Percentiles rank a stretch among this genome's conserved stretches.
phyloP scores from a whole-genome alignment of 1,140 invertebrate genomes.

The Psix sp. region DNA sequence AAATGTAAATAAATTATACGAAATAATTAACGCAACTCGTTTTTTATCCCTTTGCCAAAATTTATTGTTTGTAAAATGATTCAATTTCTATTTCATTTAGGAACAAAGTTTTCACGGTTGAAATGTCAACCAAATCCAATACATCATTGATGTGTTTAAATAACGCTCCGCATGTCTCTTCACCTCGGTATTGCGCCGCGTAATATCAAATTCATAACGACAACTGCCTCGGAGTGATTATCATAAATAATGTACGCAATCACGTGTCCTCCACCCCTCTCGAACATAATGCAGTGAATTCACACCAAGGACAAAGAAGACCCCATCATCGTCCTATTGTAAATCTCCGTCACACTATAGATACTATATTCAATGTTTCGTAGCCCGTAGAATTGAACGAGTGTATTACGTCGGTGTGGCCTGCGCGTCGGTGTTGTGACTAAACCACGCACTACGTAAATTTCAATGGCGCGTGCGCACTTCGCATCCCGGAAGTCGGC shows the following conservation, averaged over 20 bases:
- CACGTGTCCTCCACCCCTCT: conserved; percentile 54
- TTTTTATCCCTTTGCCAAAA: too few species aligned
- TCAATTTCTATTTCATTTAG: too few species aligned
- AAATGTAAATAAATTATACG: too few species aligned
- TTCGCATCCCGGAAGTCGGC: conserved; percentile 63
- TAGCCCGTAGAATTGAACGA: conserved; percentile 39
- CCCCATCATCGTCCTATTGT: conserved; percentile 59
- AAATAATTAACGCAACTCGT: too few species aligned
- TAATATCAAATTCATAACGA: conserved; percentile 61
- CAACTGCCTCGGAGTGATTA: conserved; percentile 51
- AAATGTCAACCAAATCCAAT: too few species aligned
- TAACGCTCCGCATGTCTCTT: conserved; percentile 8
- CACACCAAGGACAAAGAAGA: conserved; percentile 69
- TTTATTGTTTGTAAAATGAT: too few species aligned
- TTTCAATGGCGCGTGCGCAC: conserved; percentile 45
- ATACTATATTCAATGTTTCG: conserved; percentile 54
- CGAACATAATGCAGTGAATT: conserved; percentile 61
- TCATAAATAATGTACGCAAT: conserved; percentile 73
- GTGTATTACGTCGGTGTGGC: conserved; percentile 46
- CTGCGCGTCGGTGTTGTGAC: conserved; percentile 10
- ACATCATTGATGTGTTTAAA: too few species aligned
- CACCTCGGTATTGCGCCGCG: conserved; percentile 44
- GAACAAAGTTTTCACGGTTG: too few species aligned
- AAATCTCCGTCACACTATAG: conserved; percentile 63
- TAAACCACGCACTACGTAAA: conserved; percentile 49